phyloP scores from a whole-genome alignment of 2,797 vertebrate species.

The Echiichthys vipera region DNA sequence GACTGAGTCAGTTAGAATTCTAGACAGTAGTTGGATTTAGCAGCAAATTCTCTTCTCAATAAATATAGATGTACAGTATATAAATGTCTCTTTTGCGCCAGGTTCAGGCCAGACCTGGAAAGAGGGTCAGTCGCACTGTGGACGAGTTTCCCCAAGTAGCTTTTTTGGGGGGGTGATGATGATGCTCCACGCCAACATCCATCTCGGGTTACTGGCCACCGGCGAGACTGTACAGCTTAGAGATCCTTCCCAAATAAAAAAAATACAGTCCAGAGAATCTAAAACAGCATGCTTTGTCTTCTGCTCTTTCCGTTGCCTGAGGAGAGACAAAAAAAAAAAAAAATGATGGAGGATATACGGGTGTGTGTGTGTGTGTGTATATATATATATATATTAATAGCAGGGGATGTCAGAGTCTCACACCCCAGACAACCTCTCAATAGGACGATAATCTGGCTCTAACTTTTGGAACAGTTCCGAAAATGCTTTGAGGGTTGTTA shows the following conservation, averaged over 20 bases:
- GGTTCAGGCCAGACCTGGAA: constrained; percentile 52
- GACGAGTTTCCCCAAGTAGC: constrained; percentile 83
- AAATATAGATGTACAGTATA: constrained; percentile 94
- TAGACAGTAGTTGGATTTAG: constrained; percentile 98
- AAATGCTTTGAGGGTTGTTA: neutral
- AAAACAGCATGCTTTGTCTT: constrained; percentile 99
- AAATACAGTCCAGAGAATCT: constrained; percentile 71
- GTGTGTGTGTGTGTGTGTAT: no score
- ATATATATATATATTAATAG: neutral
- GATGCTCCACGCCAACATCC: constrained; percentile 61
- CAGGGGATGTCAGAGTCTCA: neutral
- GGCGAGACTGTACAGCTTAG: constrained; percentile 59
- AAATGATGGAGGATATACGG: neutral
- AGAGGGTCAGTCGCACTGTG: constrained; percentile 29
- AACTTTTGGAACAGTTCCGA: neutral
- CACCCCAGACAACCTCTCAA: neutral
- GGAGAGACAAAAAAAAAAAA: constrained; percentile 22
- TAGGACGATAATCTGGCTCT: neutral
- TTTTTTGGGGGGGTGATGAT: constrained; percentile 81
- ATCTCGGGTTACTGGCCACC: constrained; percentile 60
- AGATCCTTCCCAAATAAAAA: constrained; percentile 58
- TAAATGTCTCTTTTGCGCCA: constrained; percentile 76
- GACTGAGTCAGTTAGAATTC: constrained; percentile 85
- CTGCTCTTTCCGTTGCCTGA: constrained; percentile 96
- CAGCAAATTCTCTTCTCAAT: constrained; percentile 94